These are phyloP conservation scores for Chaetodon trifascialis DNA, from an alignment of 2,113 vertebrate genomes.

Conservation along the genomic window DNA sequence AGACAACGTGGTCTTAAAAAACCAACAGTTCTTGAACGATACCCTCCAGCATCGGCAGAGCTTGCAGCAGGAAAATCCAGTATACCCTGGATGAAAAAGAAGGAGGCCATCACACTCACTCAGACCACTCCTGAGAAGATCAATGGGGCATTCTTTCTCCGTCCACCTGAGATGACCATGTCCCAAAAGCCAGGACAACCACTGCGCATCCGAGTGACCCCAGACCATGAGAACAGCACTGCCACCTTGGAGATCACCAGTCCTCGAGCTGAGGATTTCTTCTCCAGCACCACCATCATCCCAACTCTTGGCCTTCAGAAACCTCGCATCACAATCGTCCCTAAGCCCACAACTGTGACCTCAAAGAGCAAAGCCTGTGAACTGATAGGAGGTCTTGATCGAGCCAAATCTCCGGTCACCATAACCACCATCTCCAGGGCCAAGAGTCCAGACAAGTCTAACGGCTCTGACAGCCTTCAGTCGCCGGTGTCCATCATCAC, in stretches of 20 bases:
- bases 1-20: constrained; percentile 91
- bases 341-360: constrained; percentile 84
- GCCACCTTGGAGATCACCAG: constrained; percentile 97
- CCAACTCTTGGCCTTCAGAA: constrained; percentile 94
- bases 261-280: constrained; percentile 92
- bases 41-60: constrained; percentile 90
- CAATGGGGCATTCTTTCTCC: constrained; percentile 60
- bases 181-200: constrained; percentile 91
- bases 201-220: constrained; percentile 94
- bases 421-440: constrained; percentile 94
- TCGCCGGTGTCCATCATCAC: constrained; percentile 95
- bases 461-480: constrained; percentile 75
- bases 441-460: constrained; percentile 85
- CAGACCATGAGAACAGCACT: constrained; percentile 91
- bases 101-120: constrained; percentile 80
- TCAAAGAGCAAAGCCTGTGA: constrained; percentile 83
- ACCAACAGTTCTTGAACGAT: constrained; percentile 89
- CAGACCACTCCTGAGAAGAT: constrained; percentile 80
- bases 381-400: constrained; percentile 73
- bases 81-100: constrained; percentile 94
- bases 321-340: constrained; percentile 95
- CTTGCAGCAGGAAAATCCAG: constrained; percentile 87
- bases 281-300: constrained; percentile 95
- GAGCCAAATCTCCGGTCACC: constrained; percentile 92
- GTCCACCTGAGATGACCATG: constrained; percentile 83